A percentile compares a stretch with the other conserved stretches of the same genome.
Evolutionary conservation across 2,797 vertebrate genomes (phyloP).

Genomic region (Centropyge bicolor): DNA sequence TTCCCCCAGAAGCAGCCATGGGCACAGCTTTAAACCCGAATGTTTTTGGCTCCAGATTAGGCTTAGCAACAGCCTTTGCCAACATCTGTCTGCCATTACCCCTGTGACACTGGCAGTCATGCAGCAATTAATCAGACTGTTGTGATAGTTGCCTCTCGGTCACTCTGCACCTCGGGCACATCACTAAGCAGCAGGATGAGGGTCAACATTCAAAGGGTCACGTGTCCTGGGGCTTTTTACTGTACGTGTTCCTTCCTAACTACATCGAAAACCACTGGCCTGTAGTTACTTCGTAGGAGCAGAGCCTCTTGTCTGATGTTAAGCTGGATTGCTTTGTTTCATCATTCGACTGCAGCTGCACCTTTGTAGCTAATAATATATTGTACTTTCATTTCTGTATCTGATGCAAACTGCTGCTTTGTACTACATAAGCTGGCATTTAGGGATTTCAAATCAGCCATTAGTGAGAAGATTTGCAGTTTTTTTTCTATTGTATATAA

Average conservation of each 20-base stretch:
- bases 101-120: conserved; percentile 66
- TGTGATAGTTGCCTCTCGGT: conserved; percentile 56
- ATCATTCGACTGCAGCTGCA: conserved; percentile 6
- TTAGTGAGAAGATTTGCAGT: not conserved
- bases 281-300: conserved; percentile 16
- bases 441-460: conserved; percentile 10
- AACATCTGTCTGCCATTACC: conserved; percentile 79
- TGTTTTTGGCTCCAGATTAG: conserved; percentile 75
- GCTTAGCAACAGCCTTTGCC: conserved; percentile 56
- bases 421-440: not conserved
- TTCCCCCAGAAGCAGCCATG: conserved; percentile 39
- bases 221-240: conserved; percentile 34
- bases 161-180: conserved; percentile 60
- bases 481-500: not conserved
- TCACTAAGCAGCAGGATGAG: conserved; percentile 43
- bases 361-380: not conserved
- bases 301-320: conserved; percentile 6
- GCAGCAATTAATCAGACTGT: conserved; percentile 72
- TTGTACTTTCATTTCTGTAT: not conserved
- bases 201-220: conserved; percentile 46
- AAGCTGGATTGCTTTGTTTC: not conserved
- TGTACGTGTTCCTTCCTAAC: not conserved
- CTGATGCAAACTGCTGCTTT: not conserved
- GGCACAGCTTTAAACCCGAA: conserved; percentile 56
- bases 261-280: conserved; percentile 13